phyloP scores from a whole-genome alignment of 2,888 invertebrate species.

The Athetis lepigone region DNA sequence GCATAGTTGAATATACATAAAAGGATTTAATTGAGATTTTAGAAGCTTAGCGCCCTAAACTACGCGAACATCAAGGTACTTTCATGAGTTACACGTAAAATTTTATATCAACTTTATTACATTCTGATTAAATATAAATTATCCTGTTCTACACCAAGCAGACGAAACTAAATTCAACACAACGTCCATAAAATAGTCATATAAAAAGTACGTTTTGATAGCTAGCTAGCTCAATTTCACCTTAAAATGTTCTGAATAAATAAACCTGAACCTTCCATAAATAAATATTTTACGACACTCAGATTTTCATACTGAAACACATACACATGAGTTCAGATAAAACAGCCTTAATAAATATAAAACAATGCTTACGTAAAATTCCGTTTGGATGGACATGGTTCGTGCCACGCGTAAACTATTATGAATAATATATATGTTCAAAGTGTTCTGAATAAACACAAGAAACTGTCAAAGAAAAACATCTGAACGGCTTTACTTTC shows the following conservation, averaged over 20 bases:
- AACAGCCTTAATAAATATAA: slow-evolving; percentile 27
- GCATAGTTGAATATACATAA: neutral
- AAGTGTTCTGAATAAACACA: slow-evolving; percentile 9
- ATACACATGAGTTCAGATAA: slow-evolving; percentile 25
- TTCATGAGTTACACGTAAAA: slow-evolving; percentile 38
- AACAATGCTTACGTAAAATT: slow-evolving; percentile 26
- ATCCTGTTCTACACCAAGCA: slow-evolving; percentile 68
- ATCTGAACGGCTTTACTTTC: slow-evolving; percentile 32
- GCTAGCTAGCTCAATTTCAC: slow-evolving; percentile 18
- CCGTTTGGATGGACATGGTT: slow-evolving; percentile 18
- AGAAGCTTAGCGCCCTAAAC: slow-evolving; percentile 17
- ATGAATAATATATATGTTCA: slow-evolving; percentile 36
- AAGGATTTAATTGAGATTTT: slow-evolving; percentile 1
- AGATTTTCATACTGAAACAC: slow-evolving; percentile 45
- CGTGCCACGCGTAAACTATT: slow-evolving; percentile 23
- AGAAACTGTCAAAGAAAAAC: slow-evolving; percentile 31
- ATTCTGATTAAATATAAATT: slow-evolving; percentile 81
- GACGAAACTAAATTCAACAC: slow-evolving; percentile 45
- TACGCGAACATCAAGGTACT: slow-evolving; percentile 18
- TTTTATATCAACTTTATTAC: slow-evolving; percentile 59
- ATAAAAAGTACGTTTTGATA: slow-evolving; percentile 30
- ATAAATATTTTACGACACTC: slow-evolving; percentile 53
- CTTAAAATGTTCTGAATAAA: slow-evolving; percentile 44
- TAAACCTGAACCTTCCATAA: slow-evolving; percentile 27
- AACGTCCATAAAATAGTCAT: slow-evolving; percentile 33